phyloP scores from a whole-genome alignment of 2,888 invertebrate genomes.

The Dioctria linearis region DNA sequence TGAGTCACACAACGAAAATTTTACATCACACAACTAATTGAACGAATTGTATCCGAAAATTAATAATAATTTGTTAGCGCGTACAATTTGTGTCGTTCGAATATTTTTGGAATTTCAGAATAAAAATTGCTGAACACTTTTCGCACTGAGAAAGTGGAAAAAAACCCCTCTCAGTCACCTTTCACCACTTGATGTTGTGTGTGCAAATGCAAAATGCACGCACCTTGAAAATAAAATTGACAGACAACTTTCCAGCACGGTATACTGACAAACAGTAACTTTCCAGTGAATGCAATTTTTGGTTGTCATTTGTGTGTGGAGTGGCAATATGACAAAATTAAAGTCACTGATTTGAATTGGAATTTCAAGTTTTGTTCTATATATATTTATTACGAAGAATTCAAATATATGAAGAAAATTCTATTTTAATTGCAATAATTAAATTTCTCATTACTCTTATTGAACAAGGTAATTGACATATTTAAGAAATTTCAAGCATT shows the following conservation, averaged over 20 bases:
- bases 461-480: no score
- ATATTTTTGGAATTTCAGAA: constrained; percentile 1
- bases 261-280: no score
- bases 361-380: no score
- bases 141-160: constrained; percentile 43
- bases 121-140: constrained; percentile 18
- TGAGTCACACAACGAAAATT: neutral
- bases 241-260: neutral
- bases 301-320: constrained; percentile 4
- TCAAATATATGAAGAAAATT: no score
- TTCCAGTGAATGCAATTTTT: neutral
- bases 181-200: constrained; percentile 20
- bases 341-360: constrained; percentile 21
- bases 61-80: neutral
- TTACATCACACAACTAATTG: neutral
- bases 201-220: constrained; percentile 25
- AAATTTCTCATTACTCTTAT: no score
- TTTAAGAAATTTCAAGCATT: neutral
- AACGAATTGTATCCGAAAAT: neutral
- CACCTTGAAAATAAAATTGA: constrained; percentile 20
- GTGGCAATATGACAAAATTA: constrained; percentile 8
- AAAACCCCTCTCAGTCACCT: constrained; percentile 26
- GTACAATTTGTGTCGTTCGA: constrained; percentile 28
- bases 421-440: no score
- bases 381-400: no score